Evolutionary conservation across 2,888 invertebrate species (phyloP).

Genomic region (Aspidiotus destructor): DNA sequence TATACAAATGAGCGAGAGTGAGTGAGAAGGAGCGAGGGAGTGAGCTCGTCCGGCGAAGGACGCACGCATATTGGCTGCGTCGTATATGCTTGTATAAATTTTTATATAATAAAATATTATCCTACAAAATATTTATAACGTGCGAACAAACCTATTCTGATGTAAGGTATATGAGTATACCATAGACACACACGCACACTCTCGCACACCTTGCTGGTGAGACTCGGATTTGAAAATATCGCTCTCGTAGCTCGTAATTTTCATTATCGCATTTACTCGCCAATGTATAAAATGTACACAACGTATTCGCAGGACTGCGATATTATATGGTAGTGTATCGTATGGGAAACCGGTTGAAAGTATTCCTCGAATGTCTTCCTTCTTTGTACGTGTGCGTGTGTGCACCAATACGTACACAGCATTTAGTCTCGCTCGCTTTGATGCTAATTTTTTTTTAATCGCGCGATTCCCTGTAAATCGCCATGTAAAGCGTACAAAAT

Average conservation of each 20-base stretch:
- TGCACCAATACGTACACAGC: slow-evolving; percentile 2
- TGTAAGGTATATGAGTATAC: slow-evolving; percentile 2
- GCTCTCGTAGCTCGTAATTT: slow-evolving; percentile 13
- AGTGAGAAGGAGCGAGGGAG: background rate
- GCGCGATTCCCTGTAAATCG: no score
- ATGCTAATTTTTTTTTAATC: no score
- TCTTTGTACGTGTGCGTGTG: background rate
- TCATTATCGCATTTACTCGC: slow-evolving; percentile 5
- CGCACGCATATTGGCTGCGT: background rate
- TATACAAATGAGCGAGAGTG: background rate
- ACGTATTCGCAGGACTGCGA: background rate
- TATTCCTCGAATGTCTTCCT: background rate
- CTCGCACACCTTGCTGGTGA: background rate
- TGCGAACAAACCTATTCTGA: slow-evolving; percentile 26
- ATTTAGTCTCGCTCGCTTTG: background rate
- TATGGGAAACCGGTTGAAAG: background rate
- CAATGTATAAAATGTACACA: background rate
- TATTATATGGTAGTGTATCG: background rate
- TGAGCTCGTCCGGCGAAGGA: background rate
- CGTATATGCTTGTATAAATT: background rate
- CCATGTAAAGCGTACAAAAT: no score
- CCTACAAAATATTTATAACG: slow-evolving; percentile 27
- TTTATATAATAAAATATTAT: slow-evolving; percentile 14
- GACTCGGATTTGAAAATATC: slow-evolving; percentile 7
- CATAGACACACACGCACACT: background rate